Evolutionary conservation across 2,888 invertebrate genomes (phyloP), one percentile per base, ranked within the genome.

Genomic region (Tenthredo notha): DNA sequence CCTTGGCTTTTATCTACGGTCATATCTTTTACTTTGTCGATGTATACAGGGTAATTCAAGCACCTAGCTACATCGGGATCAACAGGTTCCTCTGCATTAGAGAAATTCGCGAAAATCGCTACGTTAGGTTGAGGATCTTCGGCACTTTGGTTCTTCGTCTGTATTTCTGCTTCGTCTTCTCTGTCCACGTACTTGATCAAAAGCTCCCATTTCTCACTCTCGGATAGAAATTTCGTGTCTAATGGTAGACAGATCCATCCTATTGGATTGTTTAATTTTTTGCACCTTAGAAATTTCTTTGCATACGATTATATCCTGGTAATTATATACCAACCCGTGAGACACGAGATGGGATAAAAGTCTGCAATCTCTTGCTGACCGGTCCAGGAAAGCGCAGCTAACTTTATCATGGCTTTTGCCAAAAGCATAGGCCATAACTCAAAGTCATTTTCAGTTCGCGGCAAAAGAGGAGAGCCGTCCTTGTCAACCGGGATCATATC

Each of bases 361-460:
- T 94, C 94, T 0, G 92, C 87, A 9, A 93, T 86, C 84, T 94
- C 94, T 15, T 88, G 87, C 1, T 87, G 84, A 6, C 86, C 84
- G 4, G 90, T 91, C 93, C 93, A 94, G 3, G 93, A 93, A 70
- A 94, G 86, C 18, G 92, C 90, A 0, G 93, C 94, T 18, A 95
- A 85, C 88, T 94, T 94, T 50, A 95, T 86, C 10, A 95, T 86
- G 1, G 94, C 95, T 90, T 95, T 94, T 4, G 92, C 91, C 29
- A 95, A 90, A 37, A 95, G 86, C 87, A 94, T 92, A 0, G 94
- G 94, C 95, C 95, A 95, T 7, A 95, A 86, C 86, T 94, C 93
- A 29, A 92, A 87, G 54, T 88, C 86, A 12, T 89, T 90, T 12
- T 86, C 88, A 3, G 90, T 91, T 1, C 90, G 87, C 9, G 94